Evolutionary conservation across 1,140 invertebrate genomes (phyloP), one percentile per base, ranked within the genome.

Genomic region (Rhyacophila brunnea): DNA sequence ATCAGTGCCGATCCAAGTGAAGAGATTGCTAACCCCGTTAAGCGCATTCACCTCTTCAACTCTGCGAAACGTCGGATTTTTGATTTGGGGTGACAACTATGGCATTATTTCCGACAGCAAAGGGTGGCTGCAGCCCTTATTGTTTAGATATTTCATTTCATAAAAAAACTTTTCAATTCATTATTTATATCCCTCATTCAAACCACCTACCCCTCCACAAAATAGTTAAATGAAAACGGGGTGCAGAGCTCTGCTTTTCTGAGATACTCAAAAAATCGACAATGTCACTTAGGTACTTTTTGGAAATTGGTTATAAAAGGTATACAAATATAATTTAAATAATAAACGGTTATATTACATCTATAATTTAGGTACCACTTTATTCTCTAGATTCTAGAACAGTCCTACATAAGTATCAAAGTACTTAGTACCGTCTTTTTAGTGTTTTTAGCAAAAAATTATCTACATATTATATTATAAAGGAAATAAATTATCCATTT

Each of bases 1-100:
- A 28, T 28, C 23, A 28, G 23, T 28, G 23, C 23, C 23, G 23
- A 28, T 28, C 23, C 23, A 52, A 54, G 40, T 47, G 53, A 56
- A 56, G 32, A 45, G 52, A 42, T 54, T 19, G 52, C 17, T 44
- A 35, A 28, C 20, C 36, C 46, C 28, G 20, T 36, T 40, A 48
- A 49, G 35, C 55, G 19, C 55, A 32, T 34, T 49, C 36, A 43
- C 45, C 55, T 49, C 55, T 48, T 19, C 36, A 47, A 15, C 17
- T 19, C 11, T 19, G 43, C 14, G 45, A 53, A 51, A 38, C 32
- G 47, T 23, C 23, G 38, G 28, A 34, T 35, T 59, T 28, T 44
- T 56, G 62, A 64, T 64, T 64, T 51, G 48, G 62, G 57, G 62
- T 59, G 62, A 64, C 58, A 64, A 64, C 62, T 50, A 50, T 50